phyloP scores from a whole-genome alignment of 2,797 vertebrate genomes.

The Artibeus jamaicensis region DNA sequence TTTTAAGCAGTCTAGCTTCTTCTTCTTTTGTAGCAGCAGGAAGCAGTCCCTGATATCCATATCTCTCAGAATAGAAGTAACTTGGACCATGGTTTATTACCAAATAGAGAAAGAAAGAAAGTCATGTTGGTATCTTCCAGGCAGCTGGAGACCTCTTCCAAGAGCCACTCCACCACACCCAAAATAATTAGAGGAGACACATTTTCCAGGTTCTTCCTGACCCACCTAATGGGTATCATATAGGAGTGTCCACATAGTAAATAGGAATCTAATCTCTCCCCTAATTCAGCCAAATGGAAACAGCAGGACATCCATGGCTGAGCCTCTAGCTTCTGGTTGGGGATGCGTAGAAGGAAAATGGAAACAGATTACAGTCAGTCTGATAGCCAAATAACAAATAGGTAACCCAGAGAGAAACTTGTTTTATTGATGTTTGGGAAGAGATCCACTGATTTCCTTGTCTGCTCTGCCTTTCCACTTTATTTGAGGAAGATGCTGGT shows the following conservation, averaged over 20 bases:
- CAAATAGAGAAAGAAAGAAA: constrained; percentile 49
- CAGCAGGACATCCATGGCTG: constrained; percentile 72
- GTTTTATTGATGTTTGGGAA: constrained; percentile 35
- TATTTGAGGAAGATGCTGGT: not conserved
- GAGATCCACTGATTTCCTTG: constrained; percentile 50
- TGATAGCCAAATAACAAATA: constrained; percentile 68
- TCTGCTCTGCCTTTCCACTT: not conserved
- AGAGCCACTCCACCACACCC: constrained; percentile 37
- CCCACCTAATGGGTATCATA: constrained; percentile 79
- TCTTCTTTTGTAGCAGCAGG: not conserved
- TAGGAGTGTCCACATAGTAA: constrained; percentile 77
- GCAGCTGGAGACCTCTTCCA: constrained; percentile 46
- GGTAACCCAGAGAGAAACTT: constrained; percentile 58
- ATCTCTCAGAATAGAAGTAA: constrained; percentile 47
- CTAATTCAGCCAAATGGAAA: constrained; percentile 77
- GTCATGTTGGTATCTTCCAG: constrained; percentile 17
- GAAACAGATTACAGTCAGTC: constrained; percentile 77
- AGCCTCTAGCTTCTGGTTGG: constrained; percentile 76
- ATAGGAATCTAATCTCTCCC: constrained; percentile 80
- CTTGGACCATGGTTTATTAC: constrained; percentile 58
- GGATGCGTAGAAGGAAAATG: constrained; percentile 63
- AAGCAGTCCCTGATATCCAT: not conserved
- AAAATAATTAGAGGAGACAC: constrained; percentile 74
- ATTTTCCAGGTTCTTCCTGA: constrained; percentile 72
- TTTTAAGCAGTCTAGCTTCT: not conserved